Conservation (phyloP, 2,797 vertebrate species). For the Catostomus latipinnis region DNA sequence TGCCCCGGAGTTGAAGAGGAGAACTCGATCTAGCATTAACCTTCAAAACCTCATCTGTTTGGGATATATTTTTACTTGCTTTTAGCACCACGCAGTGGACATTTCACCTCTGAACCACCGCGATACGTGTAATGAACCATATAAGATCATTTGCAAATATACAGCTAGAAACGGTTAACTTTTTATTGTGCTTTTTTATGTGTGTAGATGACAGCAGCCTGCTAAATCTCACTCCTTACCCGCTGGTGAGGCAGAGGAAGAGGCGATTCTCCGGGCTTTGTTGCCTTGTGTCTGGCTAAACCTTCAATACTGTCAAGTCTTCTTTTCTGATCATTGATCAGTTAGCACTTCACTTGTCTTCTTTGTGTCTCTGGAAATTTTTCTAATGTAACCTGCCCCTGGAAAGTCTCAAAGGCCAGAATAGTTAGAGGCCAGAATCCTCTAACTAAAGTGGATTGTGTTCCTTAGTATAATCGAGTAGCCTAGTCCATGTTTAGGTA, state of each 20-base stretch:
- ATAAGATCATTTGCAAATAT: background rate
- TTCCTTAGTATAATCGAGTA: conserved; percentile 40
- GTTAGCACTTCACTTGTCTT: conserved; percentile 35
- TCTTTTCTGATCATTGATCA: conserved; percentile 11
- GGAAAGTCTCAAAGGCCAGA: conserved; percentile 23
- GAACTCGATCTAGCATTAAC: too few species aligned
- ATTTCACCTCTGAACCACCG: too few species aligned
- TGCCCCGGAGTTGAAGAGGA: too few species aligned
- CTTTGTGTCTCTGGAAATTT: conserved; percentile 45
- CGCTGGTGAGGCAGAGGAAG: conserved; percentile 91
- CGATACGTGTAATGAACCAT: too few species aligned
- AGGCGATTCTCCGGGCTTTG: conserved; percentile 95
- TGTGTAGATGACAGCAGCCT: conserved; percentile 95
- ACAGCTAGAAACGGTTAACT: background rate
- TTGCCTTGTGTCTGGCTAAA: conserved; percentile 94
- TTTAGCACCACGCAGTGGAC: too few species aligned
- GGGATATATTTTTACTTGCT: too few species aligned
- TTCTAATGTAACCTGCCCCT: conserved; percentile 35
- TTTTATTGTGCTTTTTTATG: conserved; percentile 21
- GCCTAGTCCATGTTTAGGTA: conserved; percentile 30
- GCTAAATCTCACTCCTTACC: conserved; percentile 93
- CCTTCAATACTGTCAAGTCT: conserved; percentile 51
- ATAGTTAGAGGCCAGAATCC: conserved; percentile 24
- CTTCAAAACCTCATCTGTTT: too few species aligned
- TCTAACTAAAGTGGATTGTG: conserved; percentile 16